phyloP scores from a whole-genome alignment of 2,113 vertebrate genomes.

The Cyprinodon brontotheroides region DNA sequence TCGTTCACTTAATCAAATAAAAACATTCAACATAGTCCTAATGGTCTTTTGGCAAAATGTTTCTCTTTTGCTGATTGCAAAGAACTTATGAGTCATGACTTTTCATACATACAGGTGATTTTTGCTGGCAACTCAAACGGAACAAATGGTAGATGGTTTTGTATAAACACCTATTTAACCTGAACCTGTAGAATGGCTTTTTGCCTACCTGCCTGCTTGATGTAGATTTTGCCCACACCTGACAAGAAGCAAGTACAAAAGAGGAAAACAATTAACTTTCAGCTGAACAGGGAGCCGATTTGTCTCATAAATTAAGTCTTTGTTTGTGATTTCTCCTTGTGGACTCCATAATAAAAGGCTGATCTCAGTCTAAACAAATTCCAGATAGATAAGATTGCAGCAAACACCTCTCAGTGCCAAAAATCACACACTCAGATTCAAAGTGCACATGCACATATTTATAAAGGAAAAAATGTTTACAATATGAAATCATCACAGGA shows the following conservation, averaged over 20 bases:
- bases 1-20: constrained; percentile 17
- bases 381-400: constrained; percentile 54
- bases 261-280: constrained; percentile 29
- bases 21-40: not conserved
- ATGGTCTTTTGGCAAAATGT: constrained; percentile 24
- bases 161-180: constrained; percentile 8
- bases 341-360: constrained; percentile 30
- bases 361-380: constrained; percentile 64
- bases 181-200: constrained; percentile 17
- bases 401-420: constrained; percentile 31
- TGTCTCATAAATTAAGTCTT: constrained; percentile 53
- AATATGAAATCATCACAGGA: not conserved
- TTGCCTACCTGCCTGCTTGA: constrained; percentile 14
- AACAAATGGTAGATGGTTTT: not conserved
- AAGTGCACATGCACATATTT: not conserved
- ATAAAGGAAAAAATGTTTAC: not conserved
- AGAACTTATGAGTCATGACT: constrained; percentile 20
- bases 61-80: constrained; percentile 21
- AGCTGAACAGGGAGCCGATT: constrained; percentile 45
- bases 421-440: not conserved
- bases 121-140: constrained; percentile 19
- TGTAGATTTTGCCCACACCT: constrained; percentile 13
- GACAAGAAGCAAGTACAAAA: constrained; percentile 30
- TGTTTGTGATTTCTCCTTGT: constrained; percentile 37
- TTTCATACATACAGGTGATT: not conserved